Base-by-base conservation (phyloP, 2,888 invertebrate species). In the Laothoe populi region DNA sequence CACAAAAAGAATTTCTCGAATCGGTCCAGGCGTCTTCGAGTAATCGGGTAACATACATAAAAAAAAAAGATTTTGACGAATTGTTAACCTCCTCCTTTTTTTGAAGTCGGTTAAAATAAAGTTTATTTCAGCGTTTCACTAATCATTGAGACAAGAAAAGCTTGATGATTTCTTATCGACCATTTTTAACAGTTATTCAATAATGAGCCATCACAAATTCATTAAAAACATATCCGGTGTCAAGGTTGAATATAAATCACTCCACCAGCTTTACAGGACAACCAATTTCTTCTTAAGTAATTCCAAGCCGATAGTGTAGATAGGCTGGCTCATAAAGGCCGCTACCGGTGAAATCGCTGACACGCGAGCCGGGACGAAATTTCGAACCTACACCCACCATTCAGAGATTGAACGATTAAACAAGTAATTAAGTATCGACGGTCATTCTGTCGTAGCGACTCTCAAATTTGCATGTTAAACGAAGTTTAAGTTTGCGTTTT, bases 391-490 rank as follows among this genome's bases (percentile, higher is more conserved):
- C 84, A 84, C 87, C 82, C 85, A 83, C 88, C 78, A 79, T 74
- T 74, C 73, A 68, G 75, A 89, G 91, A 92, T 92, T 90, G 88
- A 90, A 86, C 87, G 92, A 92, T 92, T 92, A 92, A 89, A 84
- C 75, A 81, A 88, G 91, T 92, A 92, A 92, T 92, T 92, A 92
- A 92, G 91, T 91, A 92, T 92, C 86, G 87, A 88, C 90, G 88
- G 86, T 88, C 88, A 90, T 91, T 89, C 89, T 88, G 91, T 92
- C 90, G 83, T 81, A 84, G 87, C 77, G 82, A 87, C 88, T 92
- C 84, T 92, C 90, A 92, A 92, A 92, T 92, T 92, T 92, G 92
- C 92, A 92, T 92, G 92, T 92, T 92, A 92, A 92, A 92, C 92
- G 92, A 92, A 92, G 89, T 88, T 88, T 85, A 82, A 78, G 84